phyloP scores from a whole-genome alignment of 2,888 invertebrate genomes.

The Proisotoma minuta region DNA sequence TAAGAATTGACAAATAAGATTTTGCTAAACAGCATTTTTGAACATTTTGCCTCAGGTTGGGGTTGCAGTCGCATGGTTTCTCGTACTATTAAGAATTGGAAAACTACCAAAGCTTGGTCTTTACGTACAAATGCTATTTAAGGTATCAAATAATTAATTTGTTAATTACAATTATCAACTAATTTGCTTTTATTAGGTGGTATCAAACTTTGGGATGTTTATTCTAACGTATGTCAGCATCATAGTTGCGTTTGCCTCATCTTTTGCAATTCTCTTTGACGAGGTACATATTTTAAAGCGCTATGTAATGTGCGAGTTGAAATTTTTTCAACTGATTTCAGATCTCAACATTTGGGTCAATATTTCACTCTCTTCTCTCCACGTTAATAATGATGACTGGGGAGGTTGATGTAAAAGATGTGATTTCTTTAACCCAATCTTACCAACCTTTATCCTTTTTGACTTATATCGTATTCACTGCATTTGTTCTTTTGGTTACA shows the following conservation, averaged over 20 bases:
- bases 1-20: conserved; percentile 2
- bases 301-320: background rate
- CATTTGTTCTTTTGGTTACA: conserved; percentile 73
- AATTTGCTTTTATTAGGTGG: conserved; percentile 5
- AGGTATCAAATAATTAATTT: background rate
- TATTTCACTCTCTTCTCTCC: conserved; percentile 65
- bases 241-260: conserved; percentile 71
- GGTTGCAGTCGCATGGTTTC: conserved; percentile 74
- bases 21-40: background rate
- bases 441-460: conserved; percentile 56
- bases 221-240: conserved; percentile 74
- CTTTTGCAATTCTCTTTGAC: conserved; percentile 75
- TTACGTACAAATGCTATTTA: conserved; percentile 69
- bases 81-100: conserved; percentile 81
- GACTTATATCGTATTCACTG: conserved; percentile 68
- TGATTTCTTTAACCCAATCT: background rate
- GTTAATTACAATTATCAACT: background rate
- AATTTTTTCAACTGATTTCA: background rate
- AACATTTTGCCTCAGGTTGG: conserved; percentile 51
- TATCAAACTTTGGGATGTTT: conserved; percentile 73
- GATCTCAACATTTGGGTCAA: conserved; percentile 48
- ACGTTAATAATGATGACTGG: conserved; percentile 86
- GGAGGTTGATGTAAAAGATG: conserved; percentile 60
- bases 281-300: conserved; percentile 12
- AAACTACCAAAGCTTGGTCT: conserved; percentile 79